Evolutionary conservation across 2,888 invertebrate species (phyloP).

Genomic region (Arctia plantaginis): DNA sequence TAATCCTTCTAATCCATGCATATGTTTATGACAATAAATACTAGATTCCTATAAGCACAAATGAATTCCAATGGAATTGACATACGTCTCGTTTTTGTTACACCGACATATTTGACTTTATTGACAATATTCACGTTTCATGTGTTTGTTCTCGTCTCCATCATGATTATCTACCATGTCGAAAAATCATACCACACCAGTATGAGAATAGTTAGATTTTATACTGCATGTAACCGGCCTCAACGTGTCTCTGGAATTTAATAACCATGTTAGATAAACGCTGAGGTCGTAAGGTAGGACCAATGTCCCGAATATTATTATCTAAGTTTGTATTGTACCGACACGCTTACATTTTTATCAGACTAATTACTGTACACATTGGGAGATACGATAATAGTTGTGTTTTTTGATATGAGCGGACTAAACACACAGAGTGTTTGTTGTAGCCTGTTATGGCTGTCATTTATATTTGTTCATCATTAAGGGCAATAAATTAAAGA

Average conservation of each 20-base stretch:
- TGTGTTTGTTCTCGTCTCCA: not conserved
- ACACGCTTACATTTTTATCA: conserved; percentile 43
- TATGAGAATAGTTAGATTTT: conserved; percentile 22
- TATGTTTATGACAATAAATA: not conserved
- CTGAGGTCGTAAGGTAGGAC: conserved; percentile 32
- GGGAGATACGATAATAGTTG: conserved; percentile 36
- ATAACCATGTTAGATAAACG: conserved; percentile 49
- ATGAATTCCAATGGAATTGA: not conserved
- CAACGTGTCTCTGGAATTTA: conserved; percentile 49
- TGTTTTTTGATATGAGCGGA: conserved; percentile 25
- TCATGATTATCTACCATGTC: conserved; percentile 16
- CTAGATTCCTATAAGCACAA: not conserved
- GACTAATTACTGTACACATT: conserved; percentile 32
- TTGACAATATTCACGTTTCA: conserved; percentile 14
- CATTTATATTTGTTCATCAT: conserved; percentile 7
- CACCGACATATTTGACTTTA: conserved; percentile 9
- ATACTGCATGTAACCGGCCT: conserved; percentile 20
- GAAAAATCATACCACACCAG: conserved; percentile 19
- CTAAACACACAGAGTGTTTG: conserved; percentile 21
- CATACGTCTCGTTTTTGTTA: not conserved
- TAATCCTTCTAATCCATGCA: not conserved
- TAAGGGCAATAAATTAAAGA: not conserved
- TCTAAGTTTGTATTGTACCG: conserved; percentile 37
- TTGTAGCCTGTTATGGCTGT: not conserved
- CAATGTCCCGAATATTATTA: conserved; percentile 42